Percentiles rank a stretch among this genome's conserved stretches.
Conservation (phyloP, 2,888 invertebrate genomes). For the Helleia helle region DNA sequence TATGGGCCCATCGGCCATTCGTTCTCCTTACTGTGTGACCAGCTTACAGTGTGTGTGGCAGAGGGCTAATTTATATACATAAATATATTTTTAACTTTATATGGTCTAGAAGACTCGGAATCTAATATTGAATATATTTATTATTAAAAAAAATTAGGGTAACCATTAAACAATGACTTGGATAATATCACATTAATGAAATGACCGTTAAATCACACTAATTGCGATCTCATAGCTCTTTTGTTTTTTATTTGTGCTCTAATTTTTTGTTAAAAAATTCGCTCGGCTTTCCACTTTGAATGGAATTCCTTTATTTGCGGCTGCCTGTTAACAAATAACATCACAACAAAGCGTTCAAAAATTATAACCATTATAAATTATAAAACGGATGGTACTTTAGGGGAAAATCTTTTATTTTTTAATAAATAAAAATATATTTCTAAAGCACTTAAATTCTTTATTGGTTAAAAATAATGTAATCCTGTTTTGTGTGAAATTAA, state of each 20-base stretch:
- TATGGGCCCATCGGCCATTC: too few species aligned
- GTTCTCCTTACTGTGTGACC: too few species aligned
- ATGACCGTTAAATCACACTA: conserved; percentile 69
- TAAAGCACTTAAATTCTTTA: not conserved
- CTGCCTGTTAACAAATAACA: conserved; percentile 63
- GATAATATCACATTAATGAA: conserved; percentile 64
- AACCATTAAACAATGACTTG: conserved; percentile 30
- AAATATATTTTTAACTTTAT: too few species aligned
- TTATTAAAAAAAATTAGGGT: conserved; percentile 14
- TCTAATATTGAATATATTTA: too few species aligned
- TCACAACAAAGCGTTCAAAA: conserved; percentile 60
- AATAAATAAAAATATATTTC: not conserved
- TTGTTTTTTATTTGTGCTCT: conserved; percentile 60
- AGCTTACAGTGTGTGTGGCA: too few species aligned
- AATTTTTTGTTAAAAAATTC: conserved; percentile 44
- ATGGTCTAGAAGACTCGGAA: too few species aligned
- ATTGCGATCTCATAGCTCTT: conserved; percentile 51
- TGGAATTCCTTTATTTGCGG: conserved; percentile 68
- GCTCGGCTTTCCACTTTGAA: conserved; percentile 37
- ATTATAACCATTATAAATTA: conserved; percentile 64
- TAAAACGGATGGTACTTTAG: conserved; percentile 17
- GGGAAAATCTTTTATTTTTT: not conserved
- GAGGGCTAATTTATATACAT: too few species aligned
- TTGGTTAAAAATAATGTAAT: too few species aligned
- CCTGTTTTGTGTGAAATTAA: not conserved